Evolutionary conservation across 1,140 invertebrate species (phyloP), one percentile per base, ranked within the genome.

Genomic region (Drosophila athabasca): DNA sequence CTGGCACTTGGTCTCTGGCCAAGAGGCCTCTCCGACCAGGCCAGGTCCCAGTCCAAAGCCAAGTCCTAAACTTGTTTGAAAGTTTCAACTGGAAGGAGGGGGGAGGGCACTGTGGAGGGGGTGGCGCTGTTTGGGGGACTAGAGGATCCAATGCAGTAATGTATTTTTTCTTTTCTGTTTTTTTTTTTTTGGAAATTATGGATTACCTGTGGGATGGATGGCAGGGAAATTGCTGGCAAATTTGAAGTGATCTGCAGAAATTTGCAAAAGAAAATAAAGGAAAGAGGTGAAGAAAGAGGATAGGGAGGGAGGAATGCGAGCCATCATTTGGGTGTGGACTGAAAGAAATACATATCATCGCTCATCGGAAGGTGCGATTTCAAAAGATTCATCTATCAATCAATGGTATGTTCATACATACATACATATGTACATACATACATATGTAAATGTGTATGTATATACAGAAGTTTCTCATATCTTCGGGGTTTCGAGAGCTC

Each of bases 21-120:
- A 68, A 68, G 64, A 69, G 48, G 62, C 66, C 66, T 57, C 66
- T 49, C 24, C 50, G 66, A 69, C 44, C 64, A 49, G 66, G 66
- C 66, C 67, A 68, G 52, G 46, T 62, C 41, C 6, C 41, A 44
- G 26, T 11, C 57, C 64, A 41, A 46, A 51, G 43, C 67, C 46
- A 45, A 59, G 80, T 75, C 75, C 76, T 77, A 84, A 84, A 84
- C 81, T 81, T 79, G 81, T 84, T 84, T 84, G 81, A 84, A 84
- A 84, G 77, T 84, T 84, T 82, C 78, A 87, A 87, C 82, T 70
- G 77, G 45, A 62, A 50, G 60, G 24, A 58, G 49, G 66, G 22
- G 1, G 3, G 3, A 9, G 35, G 35, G 41, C 22, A 31, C 7
- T 15, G 29, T 29, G 35, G 17, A 49, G 58, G 22, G 51, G 49